Percentiles rank a stretch among this genome's conserved stretches.
phyloP scores from a whole-genome alignment of 2,797 vertebrate species.

The Centroberyx gerrardi region DNA sequence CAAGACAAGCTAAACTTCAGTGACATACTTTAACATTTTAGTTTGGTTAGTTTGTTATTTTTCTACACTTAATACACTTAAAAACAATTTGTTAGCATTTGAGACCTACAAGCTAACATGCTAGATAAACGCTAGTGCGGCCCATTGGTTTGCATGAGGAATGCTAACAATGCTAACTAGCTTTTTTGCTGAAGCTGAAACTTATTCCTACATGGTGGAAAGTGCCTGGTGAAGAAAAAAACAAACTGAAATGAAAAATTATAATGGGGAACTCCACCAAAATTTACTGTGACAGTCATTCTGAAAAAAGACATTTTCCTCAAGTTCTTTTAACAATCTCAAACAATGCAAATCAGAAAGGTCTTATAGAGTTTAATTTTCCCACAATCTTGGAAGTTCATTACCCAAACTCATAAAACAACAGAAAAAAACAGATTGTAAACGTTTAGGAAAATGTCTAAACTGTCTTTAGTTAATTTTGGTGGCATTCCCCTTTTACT shows the following conservation, averaged over 20 bases:
- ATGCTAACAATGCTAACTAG: neutral
- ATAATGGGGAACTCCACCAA: conserved; percentile 14
- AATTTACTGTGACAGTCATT: neutral
- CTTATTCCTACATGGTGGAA: neutral
- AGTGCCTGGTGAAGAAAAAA: neutral
- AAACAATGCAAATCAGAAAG: neutral
- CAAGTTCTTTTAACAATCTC: neutral
- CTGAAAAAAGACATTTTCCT: too few species aligned
- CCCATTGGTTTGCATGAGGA: neutral
- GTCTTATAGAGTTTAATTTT: too few species aligned
- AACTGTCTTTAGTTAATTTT: neutral
- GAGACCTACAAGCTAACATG: neutral
- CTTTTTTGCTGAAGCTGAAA: neutral
- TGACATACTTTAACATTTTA: neutral
- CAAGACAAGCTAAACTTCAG: neutral
- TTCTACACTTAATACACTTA: neutral
- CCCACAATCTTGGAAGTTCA: too few species aligned
- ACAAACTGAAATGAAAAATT: neutral
- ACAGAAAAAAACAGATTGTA: too few species aligned
- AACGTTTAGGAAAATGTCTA: too few species aligned
- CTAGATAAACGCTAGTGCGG: neutral
- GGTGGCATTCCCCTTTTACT: conserved; percentile 17
- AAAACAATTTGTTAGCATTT: neutral
- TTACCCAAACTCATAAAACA: too few species aligned
- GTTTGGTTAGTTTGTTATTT: neutral